A percentile compares a stretch with the other conserved stretches of the same genome.
Evolutionary conservation across 2,113 vertebrate genomes (phyloP).

Genomic region (Zosterops pallidus): DNA sequence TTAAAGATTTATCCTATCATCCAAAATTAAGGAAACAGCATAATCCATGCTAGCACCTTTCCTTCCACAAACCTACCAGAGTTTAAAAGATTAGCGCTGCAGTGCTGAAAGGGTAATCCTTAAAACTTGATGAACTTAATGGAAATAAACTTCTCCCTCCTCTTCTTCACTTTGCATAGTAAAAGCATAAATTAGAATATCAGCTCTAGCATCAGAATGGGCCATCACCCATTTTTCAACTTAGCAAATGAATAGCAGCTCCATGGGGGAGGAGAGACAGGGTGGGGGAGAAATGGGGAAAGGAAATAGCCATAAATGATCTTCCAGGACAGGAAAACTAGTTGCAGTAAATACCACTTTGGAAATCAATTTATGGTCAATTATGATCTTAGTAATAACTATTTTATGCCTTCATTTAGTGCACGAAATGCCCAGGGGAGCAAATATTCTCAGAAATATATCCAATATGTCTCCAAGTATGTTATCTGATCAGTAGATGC

Average conservation of each 20-base stretch:
- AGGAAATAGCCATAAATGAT: neutral
- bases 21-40: neutral
- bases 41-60: neutral
- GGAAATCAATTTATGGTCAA: constrained; percentile 47
- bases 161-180: neutral
- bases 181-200: constrained; percentile 2
- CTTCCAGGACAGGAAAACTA: neutral
- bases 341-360: constrained; percentile 33
- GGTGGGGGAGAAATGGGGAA: neutral
- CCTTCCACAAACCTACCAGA: neutral
- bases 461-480: neutral
- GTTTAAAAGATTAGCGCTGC: neutral
- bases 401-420: neutral
- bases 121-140: neutral
- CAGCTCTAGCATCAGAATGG: neutral
- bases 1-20: neutral
- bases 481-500: neutral
- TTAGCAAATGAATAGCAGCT: neutral
- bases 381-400: constrained; percentile 5
- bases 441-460: constrained; percentile 33
- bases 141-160: neutral
- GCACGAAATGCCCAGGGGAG: neutral
- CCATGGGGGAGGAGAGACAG: neutral
- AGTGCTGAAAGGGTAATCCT: neutral
- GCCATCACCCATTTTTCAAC: neutral